Percentiles rank a stretch among this genome's conserved stretches.
Evolutionary conservation across 2,113 vertebrate species (phyloP).

Genomic region (Spea bombifrons): DNA sequence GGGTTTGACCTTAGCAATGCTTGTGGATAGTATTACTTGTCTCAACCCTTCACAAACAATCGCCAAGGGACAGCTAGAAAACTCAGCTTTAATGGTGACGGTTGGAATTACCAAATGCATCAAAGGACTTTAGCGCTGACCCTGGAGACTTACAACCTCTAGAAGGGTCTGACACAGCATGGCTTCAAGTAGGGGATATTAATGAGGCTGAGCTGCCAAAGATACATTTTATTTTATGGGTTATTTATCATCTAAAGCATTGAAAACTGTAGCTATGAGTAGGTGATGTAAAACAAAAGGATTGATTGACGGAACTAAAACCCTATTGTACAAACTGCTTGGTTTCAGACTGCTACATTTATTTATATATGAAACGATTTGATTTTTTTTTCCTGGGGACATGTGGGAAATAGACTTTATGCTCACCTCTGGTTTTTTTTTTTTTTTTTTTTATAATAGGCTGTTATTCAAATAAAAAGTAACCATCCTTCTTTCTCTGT

Average conservation of each 20-base stretch:
- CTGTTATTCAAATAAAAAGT: too few relatives aligned
- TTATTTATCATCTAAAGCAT: slow-evolving; percentile 25
- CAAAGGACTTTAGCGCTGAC: slow-evolving; percentile 51
- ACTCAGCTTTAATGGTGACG: slow-evolving; percentile 58
- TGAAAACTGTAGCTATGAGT: slow-evolving; percentile 16
- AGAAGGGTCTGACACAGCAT: slow-evolving; percentile 50
- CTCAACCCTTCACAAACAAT: slow-evolving; percentile 63
- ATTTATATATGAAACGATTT: too few relatives aligned
- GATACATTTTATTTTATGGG: slow-evolving; percentile 12
- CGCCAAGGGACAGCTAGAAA: slow-evolving; percentile 62
- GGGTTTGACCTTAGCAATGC: slow-evolving; percentile 70
- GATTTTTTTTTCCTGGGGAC: too few relatives aligned
- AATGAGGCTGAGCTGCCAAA: slow-evolving; percentile 20
- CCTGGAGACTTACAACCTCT: slow-evolving; percentile 45
- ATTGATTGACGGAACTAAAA: slow-evolving; percentile 21
- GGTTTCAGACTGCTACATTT: not conserved
- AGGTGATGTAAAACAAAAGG: slow-evolving; percentile 33
- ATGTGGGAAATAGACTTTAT: too few relatives aligned
- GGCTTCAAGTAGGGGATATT: slow-evolving; percentile 33
- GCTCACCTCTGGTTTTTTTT: too few relatives aligned
- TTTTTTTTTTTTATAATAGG: too few relatives aligned
- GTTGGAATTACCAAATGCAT: slow-evolving; percentile 61
- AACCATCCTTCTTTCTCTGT: too few relatives aligned
- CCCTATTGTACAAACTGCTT: not conserved
- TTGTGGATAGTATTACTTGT: slow-evolving; percentile 71